A percentile compares a stretch with the other conserved stretches of the same genome.
These are phyloP conservation scores for Chrysina gloriosa DNA, from an alignment of 2,888 invertebrate genomes.

Conservation along the genomic window DNA sequence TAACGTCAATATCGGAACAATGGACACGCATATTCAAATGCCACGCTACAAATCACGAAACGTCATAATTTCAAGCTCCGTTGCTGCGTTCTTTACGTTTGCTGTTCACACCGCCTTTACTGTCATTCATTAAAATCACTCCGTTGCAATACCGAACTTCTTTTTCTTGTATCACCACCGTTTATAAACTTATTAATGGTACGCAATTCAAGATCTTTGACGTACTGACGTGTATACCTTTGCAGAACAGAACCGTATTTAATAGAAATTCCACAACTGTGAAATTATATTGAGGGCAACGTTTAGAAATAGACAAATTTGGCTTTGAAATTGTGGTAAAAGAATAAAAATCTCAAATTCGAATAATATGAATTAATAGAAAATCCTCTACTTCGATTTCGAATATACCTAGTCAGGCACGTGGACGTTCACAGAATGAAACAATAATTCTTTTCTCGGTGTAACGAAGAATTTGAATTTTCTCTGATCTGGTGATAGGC, in stretches of 20 bases:
- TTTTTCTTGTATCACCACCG: not conserved
- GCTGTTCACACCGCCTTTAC: conserved; percentile 18
- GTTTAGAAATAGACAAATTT: no score
- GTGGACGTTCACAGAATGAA: no score
- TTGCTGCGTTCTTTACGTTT: conserved; percentile 11
- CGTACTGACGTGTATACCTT: not conserved
- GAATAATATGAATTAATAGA: no score
- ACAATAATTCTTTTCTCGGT: no score
- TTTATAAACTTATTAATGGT: conserved; percentile 21
- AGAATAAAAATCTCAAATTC: no score
- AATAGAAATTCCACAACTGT: not conserved
- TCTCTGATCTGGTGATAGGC: no score
- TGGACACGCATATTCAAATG: conserved; percentile 1
- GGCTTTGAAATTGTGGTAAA: no score
- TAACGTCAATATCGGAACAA: conserved; percentile 26
- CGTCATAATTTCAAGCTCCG: conserved; percentile 36
- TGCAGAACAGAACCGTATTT: not conserved
- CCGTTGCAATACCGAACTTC: not conserved
- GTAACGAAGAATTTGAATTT: no score
- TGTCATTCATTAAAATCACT: conserved; percentile 17
- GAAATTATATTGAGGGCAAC: not conserved
- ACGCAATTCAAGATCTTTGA: conserved; percentile 4
- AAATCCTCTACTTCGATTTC: no score
- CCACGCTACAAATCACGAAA: conserved; percentile 31
- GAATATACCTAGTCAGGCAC: no score